A percentile compares a stretch with the other conserved stretches of the same genome.
Conservation (phyloP, 2,113 vertebrate genomes). For the Caranx ignobilis region DNA sequence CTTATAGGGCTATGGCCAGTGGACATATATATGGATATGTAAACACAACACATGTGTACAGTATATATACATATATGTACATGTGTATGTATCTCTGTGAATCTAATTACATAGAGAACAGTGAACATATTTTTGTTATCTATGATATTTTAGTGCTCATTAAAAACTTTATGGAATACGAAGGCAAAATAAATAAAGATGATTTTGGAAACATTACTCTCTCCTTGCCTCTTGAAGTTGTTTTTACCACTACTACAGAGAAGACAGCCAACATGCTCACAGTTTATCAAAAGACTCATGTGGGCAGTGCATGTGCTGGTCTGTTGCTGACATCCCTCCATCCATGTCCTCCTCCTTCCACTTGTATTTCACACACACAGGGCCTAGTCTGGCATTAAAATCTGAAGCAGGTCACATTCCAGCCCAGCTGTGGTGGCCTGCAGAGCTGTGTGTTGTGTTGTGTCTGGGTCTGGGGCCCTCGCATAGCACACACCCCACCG, state of each 20-base stretch:
- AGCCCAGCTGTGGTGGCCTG: constrained; percentile 83
- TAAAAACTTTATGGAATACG: constrained; percentile 33
- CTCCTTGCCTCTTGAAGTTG: constrained; percentile 13
- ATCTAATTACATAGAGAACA: constrained; percentile 43
- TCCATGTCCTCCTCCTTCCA: constrained; percentile 59
- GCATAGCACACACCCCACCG: constrained; percentile 78
- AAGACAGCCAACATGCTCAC: constrained; percentile 34
- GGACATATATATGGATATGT: constrained; percentile 17
- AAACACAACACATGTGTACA: background rate
- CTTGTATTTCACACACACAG: constrained; percentile 50
- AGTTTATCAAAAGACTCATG: constrained; percentile 36
- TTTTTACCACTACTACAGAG: background rate
- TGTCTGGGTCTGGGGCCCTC: constrained; percentile 86
- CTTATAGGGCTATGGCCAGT: constrained; percentile 22
- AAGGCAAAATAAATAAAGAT: constrained; percentile 65
- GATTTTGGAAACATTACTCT: constrained; percentile 47
- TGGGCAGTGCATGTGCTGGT: constrained; percentile 11
- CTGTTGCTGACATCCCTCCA: constrained; percentile 49
- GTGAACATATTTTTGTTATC: constrained; percentile 41
- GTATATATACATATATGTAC: background rate
- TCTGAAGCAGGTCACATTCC: constrained; percentile 87
- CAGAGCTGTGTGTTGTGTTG: constrained; percentile 85
- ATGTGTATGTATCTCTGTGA: constrained; percentile 26
- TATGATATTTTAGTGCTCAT: constrained; percentile 49
- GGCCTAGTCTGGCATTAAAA: constrained; percentile 72